Evolutionary conservation across 2,888 invertebrate species (phyloP), one percentile per base, ranked within the genome.

Genomic region (Operophtera brumata): DNA sequence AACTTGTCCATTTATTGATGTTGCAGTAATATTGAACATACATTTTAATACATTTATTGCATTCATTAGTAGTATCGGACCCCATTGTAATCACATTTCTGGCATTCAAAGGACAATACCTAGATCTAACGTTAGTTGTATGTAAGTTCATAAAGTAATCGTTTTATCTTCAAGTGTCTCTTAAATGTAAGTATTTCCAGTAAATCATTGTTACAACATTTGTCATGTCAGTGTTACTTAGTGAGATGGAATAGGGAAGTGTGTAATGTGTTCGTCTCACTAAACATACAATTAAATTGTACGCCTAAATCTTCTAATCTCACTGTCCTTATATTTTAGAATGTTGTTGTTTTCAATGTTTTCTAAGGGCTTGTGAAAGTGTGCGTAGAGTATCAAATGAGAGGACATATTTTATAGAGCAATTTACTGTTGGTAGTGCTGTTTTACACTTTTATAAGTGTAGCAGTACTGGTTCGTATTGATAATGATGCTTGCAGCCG

Each of bases 31-130:
- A 73, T 78, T 76, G 71, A 77, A 76, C 70, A 73, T 79, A 70
- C 70, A 74, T 71, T 71, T 68, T 66, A 41, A 50, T 63, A 67
- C 68, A 50, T 46, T 41, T 46, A 46, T 45, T 39, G 68, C 62
- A 66, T 67, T 74, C 64, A 70, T 80, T 78, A 68, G 70, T 75
- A 66, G 64, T 62, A 71, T 72, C 69, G 71, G 80, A 82, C 79
- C 83, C 84, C 86, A 84, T 86, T 78, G 65, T 67, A 54, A 82
- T 84, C 82, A 83, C 78, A 73, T 82, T 80, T 88, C 85, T 83
- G 86, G 86, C 86, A 90, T 88, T 86, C 86, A 86, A 90, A 91
- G 90, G 91, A 91, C 91, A 91, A 91, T 91, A 91, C 90, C 89
- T 91, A 91, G 91, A 83, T 89, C 86, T 91, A 91, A 89, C 82